A percentile compares a stretch with the other conserved stretches of the same genome.
Conservation (phyloP, 2,888 invertebrate species). For the Latheticus oryzae region DNA sequence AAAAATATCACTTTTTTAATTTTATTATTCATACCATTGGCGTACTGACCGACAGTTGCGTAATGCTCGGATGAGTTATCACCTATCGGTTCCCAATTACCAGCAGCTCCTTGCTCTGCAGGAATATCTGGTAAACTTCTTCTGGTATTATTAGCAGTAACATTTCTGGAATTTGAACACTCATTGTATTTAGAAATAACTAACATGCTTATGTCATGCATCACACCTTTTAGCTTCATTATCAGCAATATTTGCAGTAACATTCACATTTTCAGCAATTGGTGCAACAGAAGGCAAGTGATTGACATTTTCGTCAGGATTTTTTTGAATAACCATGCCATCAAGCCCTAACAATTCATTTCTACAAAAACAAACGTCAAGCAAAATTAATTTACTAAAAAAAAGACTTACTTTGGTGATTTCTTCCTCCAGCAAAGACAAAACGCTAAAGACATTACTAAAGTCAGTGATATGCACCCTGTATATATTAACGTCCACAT, state of each 20-base stretch:
- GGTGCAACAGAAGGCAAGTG: conserved; percentile 63
- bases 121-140: conserved; percentile 89
- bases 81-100: conserved; percentile 64
- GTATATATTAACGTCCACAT: conserved; percentile 50
- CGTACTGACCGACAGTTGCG: conserved; percentile 76
- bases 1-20: no score
- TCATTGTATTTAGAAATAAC: background rate
- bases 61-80: conserved; percentile 88
- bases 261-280: conserved; percentile 53
- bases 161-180: conserved; percentile 26
- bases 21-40: conserved; percentile 48
- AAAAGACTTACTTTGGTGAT: conserved; percentile 59
- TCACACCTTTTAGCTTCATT: conserved; percentile 64
- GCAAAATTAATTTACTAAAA: conserved; percentile 34
- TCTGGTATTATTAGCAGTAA: conserved; percentile 69
- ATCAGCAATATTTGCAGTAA: conserved; percentile 48
- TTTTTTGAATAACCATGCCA: conserved; percentile 79
- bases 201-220: no score
- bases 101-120: conserved; percentile 66
- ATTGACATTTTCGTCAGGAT: conserved; percentile 73
- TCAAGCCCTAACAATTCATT: conserved; percentile 78
- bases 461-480: conserved; percentile 55
- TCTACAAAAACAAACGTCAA: conserved; percentile 63
- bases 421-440: conserved; percentile 64
- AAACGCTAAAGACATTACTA: conserved; percentile 59